Base-by-base conservation (phyloP, 2,888 invertebrate species). In the Orthonychiurus folsomi region DNA sequence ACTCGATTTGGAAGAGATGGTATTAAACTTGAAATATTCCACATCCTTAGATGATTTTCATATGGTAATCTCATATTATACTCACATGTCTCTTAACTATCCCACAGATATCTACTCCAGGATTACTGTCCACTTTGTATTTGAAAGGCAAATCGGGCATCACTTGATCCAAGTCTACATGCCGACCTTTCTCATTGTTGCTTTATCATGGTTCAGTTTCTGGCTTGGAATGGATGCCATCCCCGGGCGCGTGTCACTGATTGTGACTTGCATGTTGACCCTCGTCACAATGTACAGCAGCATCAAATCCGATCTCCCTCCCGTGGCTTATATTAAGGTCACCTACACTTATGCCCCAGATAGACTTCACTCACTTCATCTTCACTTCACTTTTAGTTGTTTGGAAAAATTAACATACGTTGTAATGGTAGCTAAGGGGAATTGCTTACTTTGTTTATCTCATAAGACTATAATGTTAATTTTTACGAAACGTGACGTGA, bases 231-330 rank as follows among this genome's bases (percentile, higher is more conserved):
- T 89, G 72, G 90, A 90, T 74, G 89, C 89, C 0, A 87, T 89
- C 59, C 89, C 90, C 1, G 90, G 89, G 0, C 80, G 90, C 55
- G 88, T 89, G 9, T 88, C 89, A 0, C 77, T 90, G 27, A 79
- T 90, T 60, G 88, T 90, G 21, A 90, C 89, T 12, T 89, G 89
- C 76, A 86, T 90, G 84, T 80, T 90, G 73, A 89, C 89, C 0
- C 78, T 90, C 52, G 88, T 89, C 55, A 90, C 89, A 23, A 89
- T 89, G 88, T 90, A 90, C 74, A 88, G 89, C 3, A 88, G 89
- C 0, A 77, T 89, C 18, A 81, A 88, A 74, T 86, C 87, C 59
- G 88, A 89, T 76, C 87, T 90, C 73, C 90, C 89, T 28, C 89
- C 89, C 48, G 89, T 90, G 9, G 89, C 89, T 59, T 90, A 90